Evolutionary conservation across 2,113 vertebrate species (phyloP).

Genomic region (Ammodytes marinus): DNA sequence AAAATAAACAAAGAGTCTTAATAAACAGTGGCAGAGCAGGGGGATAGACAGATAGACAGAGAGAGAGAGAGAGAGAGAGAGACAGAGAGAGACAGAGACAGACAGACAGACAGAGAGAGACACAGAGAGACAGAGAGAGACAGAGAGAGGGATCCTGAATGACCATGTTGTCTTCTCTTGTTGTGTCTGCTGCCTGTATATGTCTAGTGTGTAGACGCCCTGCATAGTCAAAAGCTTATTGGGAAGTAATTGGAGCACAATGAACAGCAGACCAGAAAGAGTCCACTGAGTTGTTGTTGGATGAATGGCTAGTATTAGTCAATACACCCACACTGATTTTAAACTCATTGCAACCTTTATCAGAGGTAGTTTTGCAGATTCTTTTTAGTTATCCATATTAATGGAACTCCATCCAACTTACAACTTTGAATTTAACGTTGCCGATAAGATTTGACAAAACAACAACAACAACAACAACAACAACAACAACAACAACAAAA

Average conservation of each 20-base stretch:
- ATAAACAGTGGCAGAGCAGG: neutral
- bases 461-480: neutral
- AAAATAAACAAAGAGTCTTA: neutral
- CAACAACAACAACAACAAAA: neutral
- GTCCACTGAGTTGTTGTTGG: constrained; percentile 18
- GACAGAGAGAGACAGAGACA: neutral
- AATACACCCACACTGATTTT: neutral
- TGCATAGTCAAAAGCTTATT: constrained; percentile 63
- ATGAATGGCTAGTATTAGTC: constrained; percentile 30
- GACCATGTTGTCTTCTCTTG: constrained; percentile 38
- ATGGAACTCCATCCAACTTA: neutral
- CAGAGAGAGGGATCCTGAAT: constrained; percentile 17
- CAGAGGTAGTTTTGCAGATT: neutral
- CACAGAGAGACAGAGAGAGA: neutral
- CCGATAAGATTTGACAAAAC: no score
- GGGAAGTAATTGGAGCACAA: constrained; percentile 72
- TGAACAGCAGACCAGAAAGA: constrained; percentile 41
- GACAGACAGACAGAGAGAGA: constrained; percentile 1
- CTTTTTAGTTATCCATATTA: neutral
- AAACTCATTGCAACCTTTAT: neutral
- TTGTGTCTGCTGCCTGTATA: neutral
- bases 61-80: neutral
- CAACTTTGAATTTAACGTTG: neutral
- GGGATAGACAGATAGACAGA: neutral
- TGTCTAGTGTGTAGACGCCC: constrained; percentile 35